Evolutionary conservation across 2,797 vertebrate species (phyloP).

Genomic region (Amblyraja radiata): DNA sequence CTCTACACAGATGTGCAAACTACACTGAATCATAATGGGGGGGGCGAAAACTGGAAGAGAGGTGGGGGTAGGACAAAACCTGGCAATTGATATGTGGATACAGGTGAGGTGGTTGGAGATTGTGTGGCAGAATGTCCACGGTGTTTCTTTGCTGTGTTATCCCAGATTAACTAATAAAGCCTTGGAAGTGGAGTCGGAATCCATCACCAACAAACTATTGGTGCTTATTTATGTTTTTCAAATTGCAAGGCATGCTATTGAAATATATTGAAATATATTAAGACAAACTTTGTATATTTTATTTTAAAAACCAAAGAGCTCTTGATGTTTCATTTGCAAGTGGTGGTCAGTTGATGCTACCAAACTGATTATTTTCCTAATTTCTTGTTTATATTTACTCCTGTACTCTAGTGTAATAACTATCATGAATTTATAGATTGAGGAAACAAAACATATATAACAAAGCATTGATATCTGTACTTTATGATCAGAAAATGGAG

Average conservation of each 20-base stretch:
- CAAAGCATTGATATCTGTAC: background rate
- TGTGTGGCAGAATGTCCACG: too few species aligned
- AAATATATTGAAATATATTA: background rate
- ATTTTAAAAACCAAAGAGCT: background rate
- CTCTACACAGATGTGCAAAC: too few species aligned
- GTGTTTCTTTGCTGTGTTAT: too few species aligned
- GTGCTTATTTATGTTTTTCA: background rate
- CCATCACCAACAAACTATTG: background rate
- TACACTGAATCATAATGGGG: too few species aligned
- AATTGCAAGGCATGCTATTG: background rate
- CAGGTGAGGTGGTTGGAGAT: too few species aligned
- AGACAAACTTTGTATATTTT: background rate
- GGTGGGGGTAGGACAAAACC: too few species aligned
- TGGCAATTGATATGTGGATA: too few species aligned
- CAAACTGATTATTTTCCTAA: background rate
- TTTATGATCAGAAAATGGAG: background rate
- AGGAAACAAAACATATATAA: background rate
- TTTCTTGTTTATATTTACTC: background rate
- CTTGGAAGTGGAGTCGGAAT: too few species aligned
- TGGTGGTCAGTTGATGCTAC: background rate
- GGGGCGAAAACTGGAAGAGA: too few species aligned
- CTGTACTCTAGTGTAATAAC: background rate
- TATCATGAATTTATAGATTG: background rate
- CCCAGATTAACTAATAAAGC: too few species aligned
- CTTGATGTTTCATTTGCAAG: background rate